Base-by-base conservation (phyloP, 2,888 invertebrate species). In the Protonemura montana region DNA sequence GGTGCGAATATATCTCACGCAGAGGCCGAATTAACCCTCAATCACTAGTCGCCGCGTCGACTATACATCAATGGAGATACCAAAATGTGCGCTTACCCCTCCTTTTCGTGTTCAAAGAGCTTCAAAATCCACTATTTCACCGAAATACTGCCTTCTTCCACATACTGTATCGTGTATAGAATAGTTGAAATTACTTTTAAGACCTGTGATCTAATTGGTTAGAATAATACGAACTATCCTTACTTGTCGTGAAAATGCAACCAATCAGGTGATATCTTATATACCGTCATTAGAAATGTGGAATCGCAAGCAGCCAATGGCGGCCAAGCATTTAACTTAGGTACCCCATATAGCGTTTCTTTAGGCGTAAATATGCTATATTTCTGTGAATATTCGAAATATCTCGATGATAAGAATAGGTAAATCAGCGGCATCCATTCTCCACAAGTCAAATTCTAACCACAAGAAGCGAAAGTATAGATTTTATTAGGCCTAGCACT, bases 121-220 rank as follows among this genome's bases (percentile, higher is more conserved):
- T 88, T 89, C 87, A 88, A 88, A 88, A 89, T 88, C 89, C 89
- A 88, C 85, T 85, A 88, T 86, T 87, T 88, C 87, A 88, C 85
- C 76, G 88, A 87, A 87, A 59, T 86, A 85, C 87, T 86, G 86
- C 87, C 86, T 87, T 85, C 87, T 87, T 88, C 87, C 87, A 88
- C 88, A 88, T 86, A 88, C 85, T 83, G 87, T 89, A 90, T 89
- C 89, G 89, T 89, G 89, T 89, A 89, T 89, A 89, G 89, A 89
- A 89, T 88, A 87, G 89, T 88, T 89, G 89, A 89, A 89, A 89
- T 88, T 86, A 87, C 88, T 88, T 89, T 88, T 86, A 90, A 90
- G 90, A 91, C 90, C 89, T 89, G 90, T 90, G 90, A 90, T 91
- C 91, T 91, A 92, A 92, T 92, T 92, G 92, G 92, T 91, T 91